These are phyloP conservation scores for Conus ventricosus DNA, from an alignment of 1,140 invertebrate genomes.

Conservation along the genomic window DNA sequence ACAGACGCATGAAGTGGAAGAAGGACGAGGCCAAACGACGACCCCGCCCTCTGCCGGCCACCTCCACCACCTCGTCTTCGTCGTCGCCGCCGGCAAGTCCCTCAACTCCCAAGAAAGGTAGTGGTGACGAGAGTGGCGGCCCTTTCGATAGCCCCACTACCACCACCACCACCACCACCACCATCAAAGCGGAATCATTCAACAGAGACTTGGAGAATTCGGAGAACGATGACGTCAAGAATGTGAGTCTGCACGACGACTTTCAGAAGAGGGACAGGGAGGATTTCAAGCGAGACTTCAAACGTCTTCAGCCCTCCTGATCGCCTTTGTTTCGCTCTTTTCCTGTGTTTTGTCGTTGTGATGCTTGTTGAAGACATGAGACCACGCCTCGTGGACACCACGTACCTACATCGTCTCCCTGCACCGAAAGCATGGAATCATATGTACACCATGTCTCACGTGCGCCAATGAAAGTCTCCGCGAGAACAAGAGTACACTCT, in stretches of 20 bases:
- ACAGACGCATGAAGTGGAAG: slow-evolving; percentile 84
- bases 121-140: slow-evolving; percentile 22
- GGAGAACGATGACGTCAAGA: slow-evolving; percentile 19
- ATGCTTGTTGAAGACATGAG: too few relatives aligned
- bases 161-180: neutral
- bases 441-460: too few relatives aligned
- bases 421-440: too few relatives aligned
- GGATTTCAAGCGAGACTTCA: slow-evolving; percentile 20
- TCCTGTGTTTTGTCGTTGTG: too few relatives aligned
- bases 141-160: slow-evolving; percentile 15
- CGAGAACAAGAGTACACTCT: too few relatives aligned
- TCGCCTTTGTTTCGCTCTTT: neutral
- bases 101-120: slow-evolving; percentile 26
- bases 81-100: slow-evolving; percentile 32
- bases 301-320: slow-evolving; percentile 26
- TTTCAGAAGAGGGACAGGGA: slow-evolving; percentile 12
- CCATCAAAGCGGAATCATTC: slow-evolving; percentile 23
- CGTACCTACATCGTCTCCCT: too few relatives aligned
- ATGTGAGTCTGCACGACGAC: neutral
- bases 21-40: slow-evolving; percentile 82
- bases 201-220: slow-evolving; percentile 23
- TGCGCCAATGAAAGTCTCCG: too few relatives aligned
- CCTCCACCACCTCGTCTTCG: slow-evolving; percentile 37
- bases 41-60: slow-evolving; percentile 55
- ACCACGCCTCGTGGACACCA: too few relatives aligned